phyloP scores from a whole-genome alignment of 2,888 invertebrate genomes.

The Coelopa pilipes region DNA sequence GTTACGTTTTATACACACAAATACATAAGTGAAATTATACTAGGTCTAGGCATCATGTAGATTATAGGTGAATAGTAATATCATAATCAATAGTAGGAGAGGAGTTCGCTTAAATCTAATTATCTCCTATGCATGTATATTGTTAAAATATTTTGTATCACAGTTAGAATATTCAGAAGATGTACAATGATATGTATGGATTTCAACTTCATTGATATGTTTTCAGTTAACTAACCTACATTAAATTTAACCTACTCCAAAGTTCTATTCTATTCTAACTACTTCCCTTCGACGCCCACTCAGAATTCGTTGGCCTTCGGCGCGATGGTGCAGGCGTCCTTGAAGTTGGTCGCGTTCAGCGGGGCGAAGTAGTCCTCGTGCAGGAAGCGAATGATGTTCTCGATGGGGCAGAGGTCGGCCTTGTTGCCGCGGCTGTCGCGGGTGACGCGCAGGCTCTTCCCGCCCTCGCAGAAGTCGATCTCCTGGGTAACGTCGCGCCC shows the following conservation, averaged over 20 bases:
- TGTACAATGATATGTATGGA: conserved; percentile 45
- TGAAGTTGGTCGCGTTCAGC: conserved; percentile 89
- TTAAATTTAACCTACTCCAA: not conserved
- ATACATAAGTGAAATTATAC: no score
- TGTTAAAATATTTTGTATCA: conserved; percentile 41
- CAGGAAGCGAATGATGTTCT: conserved; percentile 86
- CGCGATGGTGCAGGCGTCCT: conserved; percentile 78
- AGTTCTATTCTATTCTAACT: not conserved
- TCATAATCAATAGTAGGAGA: not conserved
- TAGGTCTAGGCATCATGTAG: no score
- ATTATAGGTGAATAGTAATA: no score
- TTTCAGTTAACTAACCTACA: conserved; percentile 23
- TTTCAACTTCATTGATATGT: conserved; percentile 40
- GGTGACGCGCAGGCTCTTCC: conserved; percentile 70
- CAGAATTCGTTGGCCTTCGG: conserved; percentile 64
- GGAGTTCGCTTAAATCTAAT: no score
- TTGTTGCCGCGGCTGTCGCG: conserved; percentile 68
- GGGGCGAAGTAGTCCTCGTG: conserved; percentile 86
- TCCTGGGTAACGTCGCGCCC: conserved; percentile 87
- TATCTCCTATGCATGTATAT: no score
- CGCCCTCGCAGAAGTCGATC: conserved; percentile 80
- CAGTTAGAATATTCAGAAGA: conserved; percentile 47
- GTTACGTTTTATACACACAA: no score
- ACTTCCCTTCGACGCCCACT: not conserved
- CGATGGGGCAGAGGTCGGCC: conserved; percentile 82